Percentiles rank a stretch among this genome's conserved stretches.
Conservation (phyloP, 1,140 invertebrate species). For the Panonychus citri region DNA sequence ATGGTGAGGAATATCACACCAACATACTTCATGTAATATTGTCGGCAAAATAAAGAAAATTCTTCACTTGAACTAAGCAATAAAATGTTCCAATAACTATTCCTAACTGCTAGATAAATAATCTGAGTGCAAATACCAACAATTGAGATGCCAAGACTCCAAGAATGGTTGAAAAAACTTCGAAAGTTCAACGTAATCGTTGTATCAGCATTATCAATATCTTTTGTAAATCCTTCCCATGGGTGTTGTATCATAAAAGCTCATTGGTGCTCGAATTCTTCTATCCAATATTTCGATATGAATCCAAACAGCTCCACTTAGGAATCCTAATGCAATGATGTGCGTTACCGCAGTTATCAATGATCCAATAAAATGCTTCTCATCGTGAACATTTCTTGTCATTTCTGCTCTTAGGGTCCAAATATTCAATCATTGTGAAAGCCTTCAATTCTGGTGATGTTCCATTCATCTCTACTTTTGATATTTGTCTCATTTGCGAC, state of each 20-base stretch:
- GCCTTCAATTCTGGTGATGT: too few species aligned
- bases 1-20: too few species aligned
- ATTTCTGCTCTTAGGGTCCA: too few species aligned
- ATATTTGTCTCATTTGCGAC: too few species aligned
- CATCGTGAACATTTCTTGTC: too few species aligned
- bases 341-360: background rate
- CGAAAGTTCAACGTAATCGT: background rate
- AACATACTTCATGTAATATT: too few species aligned
- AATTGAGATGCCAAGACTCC: constrained; percentile 56
- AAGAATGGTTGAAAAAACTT: constrained; percentile 18
- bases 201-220: constrained; percentile 26
- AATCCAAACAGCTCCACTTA: constrained; percentile 5
- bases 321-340: background rate
- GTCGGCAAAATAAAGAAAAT: too few species aligned
- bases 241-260: constrained; percentile 20
- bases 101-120: constrained; percentile 53
- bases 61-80: constrained; percentile 9
- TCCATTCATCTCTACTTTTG: too few species aligned
- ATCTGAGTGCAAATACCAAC: constrained; percentile 36
- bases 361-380: too few species aligned
- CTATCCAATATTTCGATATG: constrained; percentile 8
- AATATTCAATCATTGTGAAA: too few species aligned
- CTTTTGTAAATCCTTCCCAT: constrained; percentile 21
- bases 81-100: constrained; percentile 63
- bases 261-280: constrained; percentile 18